Evolutionary conservation across 2,113 vertebrate species (phyloP).

Genomic region (Candoia aspera): DNA sequence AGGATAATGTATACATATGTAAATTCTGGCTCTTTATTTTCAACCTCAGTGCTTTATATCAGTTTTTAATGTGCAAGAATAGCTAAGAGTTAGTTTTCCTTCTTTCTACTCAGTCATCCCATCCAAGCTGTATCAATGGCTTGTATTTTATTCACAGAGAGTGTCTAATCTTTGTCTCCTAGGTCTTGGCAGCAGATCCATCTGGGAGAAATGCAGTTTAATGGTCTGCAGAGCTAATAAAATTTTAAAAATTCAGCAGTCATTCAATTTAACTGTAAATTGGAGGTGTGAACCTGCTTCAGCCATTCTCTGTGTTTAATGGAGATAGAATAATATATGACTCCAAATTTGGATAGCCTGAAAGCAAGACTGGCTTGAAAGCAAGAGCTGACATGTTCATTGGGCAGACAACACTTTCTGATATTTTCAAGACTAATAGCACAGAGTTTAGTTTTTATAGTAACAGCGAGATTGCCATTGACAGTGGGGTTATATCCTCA

Average conservation of each 20-base stretch:
- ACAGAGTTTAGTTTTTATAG: neutral
- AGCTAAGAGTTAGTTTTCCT: neutral
- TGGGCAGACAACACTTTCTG: neutral
- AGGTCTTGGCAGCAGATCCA: neutral
- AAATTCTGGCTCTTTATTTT: neutral
- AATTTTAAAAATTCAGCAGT: slow-evolving; percentile 42
- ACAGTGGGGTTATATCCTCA: neutral
- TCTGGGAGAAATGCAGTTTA: neutral
- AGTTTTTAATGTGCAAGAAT: neutral
- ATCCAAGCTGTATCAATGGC: neutral
- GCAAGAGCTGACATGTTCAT: neutral
- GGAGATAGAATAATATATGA: slow-evolving; percentile 19
- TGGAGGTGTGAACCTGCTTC: neutral
- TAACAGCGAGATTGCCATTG: neutral
- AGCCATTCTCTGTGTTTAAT: slow-evolving; percentile 22
- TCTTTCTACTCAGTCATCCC: neutral
- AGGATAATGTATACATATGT: neutral
- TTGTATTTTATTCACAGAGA: rapidly evolving
- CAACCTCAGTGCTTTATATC: neutral
- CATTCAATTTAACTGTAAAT: slow-evolving; percentile 19
- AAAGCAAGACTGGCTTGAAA: neutral
- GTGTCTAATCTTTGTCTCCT: slow-evolving; percentile 9
- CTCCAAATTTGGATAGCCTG: slow-evolving; percentile 13
- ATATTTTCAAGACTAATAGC: neutral
- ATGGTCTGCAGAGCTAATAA: neutral